Evolutionary conservation across 2,113 vertebrate species (phyloP).

Genomic region (Sminthopsis crassicaudata): DNA sequence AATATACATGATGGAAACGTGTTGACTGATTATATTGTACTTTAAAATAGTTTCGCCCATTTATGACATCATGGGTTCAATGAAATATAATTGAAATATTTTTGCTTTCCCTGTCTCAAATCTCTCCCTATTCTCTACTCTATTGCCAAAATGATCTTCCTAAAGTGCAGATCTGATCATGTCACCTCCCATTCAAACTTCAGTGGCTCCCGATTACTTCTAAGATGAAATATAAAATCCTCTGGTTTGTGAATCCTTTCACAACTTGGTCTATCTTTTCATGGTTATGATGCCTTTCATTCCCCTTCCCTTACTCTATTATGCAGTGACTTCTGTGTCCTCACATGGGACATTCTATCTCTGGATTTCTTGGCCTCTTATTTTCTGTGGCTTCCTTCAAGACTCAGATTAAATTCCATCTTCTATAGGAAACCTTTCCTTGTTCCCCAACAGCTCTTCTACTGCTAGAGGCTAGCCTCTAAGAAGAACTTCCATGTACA

Average conservation of each 20-base stretch:
- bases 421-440: not conserved
- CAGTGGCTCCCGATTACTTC: too few relatives aligned
- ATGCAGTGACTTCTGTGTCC: not conserved
- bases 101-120: too few relatives aligned
- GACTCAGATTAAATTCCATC: not conserved
- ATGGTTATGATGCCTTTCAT: not conserved
- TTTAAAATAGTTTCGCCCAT: too few relatives aligned
- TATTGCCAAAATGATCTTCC: too few relatives aligned
- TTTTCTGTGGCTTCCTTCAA: not conserved
- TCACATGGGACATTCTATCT: not conserved
- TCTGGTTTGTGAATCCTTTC: too few relatives aligned
- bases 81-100: not conserved
- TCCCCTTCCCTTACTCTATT: not conserved
- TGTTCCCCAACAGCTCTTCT: not conserved
- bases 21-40: too few relatives aligned
- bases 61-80: too few relatives aligned
- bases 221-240: too few relatives aligned
- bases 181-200: too few relatives aligned
- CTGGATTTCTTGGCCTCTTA: not conserved
- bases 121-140: too few relatives aligned
- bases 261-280: not conserved
- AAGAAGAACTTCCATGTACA: not conserved
- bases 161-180: too few relatives aligned
- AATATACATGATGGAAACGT: too few relatives aligned
- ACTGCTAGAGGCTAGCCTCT: not conserved